phyloP scores from a whole-genome alignment of 2,888 invertebrate species.

The Stenotaenia linearis region DNA sequence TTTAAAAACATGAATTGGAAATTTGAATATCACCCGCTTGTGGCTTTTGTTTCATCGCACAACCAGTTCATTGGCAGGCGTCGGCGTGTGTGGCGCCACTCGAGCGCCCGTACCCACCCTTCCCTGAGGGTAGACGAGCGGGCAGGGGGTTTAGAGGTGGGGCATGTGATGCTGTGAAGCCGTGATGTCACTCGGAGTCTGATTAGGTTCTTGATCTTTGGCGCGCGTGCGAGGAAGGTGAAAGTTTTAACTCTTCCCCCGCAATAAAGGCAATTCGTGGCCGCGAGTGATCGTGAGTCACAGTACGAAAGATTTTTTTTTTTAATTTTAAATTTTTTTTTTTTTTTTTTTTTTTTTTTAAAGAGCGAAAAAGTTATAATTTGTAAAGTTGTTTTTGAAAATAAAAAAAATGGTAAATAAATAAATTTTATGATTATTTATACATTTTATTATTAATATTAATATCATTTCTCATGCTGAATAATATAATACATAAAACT shows the following conservation, averaged over 20 bases:
- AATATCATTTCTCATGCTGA: neutral
- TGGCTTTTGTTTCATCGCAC: conserved; percentile 2
- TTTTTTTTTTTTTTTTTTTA: too few species aligned
- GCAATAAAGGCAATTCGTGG: neutral
- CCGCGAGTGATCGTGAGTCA: neutral
- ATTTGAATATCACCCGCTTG: neutral
- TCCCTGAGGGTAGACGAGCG: neutral
- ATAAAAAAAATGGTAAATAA: too few species aligned
- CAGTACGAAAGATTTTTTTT: neutral
- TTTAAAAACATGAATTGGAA: neutral
- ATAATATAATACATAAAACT: neutral
- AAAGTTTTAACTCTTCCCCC: neutral
- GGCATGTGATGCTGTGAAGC: neutral
- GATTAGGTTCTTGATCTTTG: conserved; percentile 9
- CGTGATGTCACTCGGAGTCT: neutral
- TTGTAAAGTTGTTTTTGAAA: too few species aligned
- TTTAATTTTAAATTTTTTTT: neutral
- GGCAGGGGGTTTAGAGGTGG: neutral
- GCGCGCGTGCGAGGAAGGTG: neutral
- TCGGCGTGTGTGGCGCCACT: conserved; percentile 24
- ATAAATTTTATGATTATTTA: neutral
- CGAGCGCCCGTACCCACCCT: neutral
- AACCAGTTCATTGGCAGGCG: conserved; percentile 2
- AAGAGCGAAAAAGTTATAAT: neutral
- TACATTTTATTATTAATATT: neutral